Base-by-base conservation (phyloP, 1,140 invertebrate species). In the Scaptomyza graminum region DNA sequence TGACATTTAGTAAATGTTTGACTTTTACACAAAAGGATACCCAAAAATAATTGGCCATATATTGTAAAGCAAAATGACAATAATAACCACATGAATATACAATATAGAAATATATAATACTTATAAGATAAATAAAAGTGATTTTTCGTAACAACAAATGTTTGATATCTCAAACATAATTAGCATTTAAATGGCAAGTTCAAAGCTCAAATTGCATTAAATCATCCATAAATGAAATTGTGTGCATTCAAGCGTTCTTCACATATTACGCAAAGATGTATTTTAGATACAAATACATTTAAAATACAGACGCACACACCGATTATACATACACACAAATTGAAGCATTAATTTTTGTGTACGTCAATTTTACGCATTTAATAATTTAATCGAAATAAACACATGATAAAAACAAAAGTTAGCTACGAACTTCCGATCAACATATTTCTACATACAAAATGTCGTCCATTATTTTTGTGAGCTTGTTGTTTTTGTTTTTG, bases 31-130 rank as follows among this genome's bases (percentile, higher is more conserved):
- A 71, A 69, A 66, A 65, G 51, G 3, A 28, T 28, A 56, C 5
- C 41, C 41, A 56, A 60, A 50, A 60, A 61, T 85, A 88, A 85
- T 85, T 85, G 82, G 82, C 74, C 13, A 34, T 51, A 73, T 54
- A 34, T 43, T 31, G 12, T 2, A 46, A 44, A 46, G 56, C 37
- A 22, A 34, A 34, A 62, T 59, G 51, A 65, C 49, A 79, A 79
- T 67, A 31, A 34, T 51, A 75, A 31, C 64, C 63, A 49, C 50
- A 71, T 37, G 3, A 37, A 34, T 51, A 12, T 8, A 18, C 18
- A 12, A 0, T 34, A 34, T 34, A 34, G 6, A 9, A 9, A 34
- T 34, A 9, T 34, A 34, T 34, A n/a, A n/a, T n/a, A n/a, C n/a
- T n/a, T n/a, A n/a, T n/a, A n/a, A n/a, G 31, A 11, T 34, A 47